A percentile compares a stretch with the other conserved stretches of the same genome.
These are phyloP conservation scores for Syritta pipiens DNA, from an alignment of 2,888 invertebrate species.

Conservation along the genomic window DNA sequence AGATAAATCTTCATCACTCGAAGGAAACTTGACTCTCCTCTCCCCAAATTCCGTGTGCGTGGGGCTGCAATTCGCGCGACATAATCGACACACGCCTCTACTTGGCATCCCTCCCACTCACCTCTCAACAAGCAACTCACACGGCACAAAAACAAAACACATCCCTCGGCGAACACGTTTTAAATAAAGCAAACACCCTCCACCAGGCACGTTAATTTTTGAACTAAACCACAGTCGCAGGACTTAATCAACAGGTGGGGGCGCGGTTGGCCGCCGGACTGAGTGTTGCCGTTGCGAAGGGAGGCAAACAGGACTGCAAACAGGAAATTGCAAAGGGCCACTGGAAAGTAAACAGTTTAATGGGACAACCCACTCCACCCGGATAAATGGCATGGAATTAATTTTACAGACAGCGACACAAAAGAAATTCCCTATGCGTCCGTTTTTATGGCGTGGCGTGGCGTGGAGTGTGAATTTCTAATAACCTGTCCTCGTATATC, in stretches of 20 bases:
- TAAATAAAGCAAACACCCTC: conserved; percentile 25
- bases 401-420: conserved; percentile 20
- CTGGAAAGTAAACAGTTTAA: neutral
- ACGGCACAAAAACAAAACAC: too few relatives aligned
- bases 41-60: too few relatives aligned
- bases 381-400: conserved; percentile 12
- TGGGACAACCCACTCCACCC: neutral
- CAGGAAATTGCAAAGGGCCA: conserved; percentile 18
- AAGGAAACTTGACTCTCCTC: too few relatives aligned
- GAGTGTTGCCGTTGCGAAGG: conserved; percentile 54
- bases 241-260: conserved; percentile 41
- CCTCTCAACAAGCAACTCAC: neutral
- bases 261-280: neutral
- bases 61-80: too few relatives aligned
- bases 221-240: conserved; percentile 43
- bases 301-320: conserved; percentile 3
- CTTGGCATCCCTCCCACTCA: too few relatives aligned
- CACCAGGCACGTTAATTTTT: conserved; percentile 53
- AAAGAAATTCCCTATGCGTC: neutral
- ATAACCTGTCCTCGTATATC: neutral
- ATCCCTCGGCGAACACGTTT: neutral
- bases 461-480: conserved; percentile 39
- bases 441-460: too few relatives aligned
- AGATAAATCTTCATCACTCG: conserved; percentile 32
- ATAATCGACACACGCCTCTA: neutral